Conservation (phyloP, 1,140 invertebrate genomes). For the Eulimnadia texana region DNA sequence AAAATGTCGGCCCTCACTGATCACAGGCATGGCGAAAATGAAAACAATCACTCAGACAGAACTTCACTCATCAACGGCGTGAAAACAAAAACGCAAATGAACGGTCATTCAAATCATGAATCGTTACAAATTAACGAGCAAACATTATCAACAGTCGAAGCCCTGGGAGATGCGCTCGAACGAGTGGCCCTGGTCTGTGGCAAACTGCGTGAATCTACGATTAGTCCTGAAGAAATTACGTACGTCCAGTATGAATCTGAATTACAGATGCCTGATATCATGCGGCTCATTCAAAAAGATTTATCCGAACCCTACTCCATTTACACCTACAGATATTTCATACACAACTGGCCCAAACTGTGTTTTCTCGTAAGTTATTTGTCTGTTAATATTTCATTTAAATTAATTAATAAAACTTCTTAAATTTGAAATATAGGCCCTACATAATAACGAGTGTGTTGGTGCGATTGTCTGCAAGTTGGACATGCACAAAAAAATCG, state of each 20-base stretch:
- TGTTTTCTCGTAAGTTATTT: conserved; percentile 74
- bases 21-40: no score
- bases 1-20: no score
- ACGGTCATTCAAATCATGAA: no score
- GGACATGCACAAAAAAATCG: conserved; percentile 82
- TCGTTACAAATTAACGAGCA: background rate
- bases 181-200: background rate
- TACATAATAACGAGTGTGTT: conserved; percentile 70
- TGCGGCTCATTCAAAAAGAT: conserved; percentile 96
- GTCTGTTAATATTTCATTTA: conserved; percentile 2
- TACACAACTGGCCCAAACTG: conserved; percentile 98
- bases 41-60: no score
- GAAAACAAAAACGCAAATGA: no score
- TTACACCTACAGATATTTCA: conserved; percentile 99
- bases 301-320: conserved; percentile 99
- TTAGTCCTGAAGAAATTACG: background rate
- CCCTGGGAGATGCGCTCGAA: background rate
- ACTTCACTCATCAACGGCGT: no score
- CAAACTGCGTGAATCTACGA: background rate
- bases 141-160: background rate
- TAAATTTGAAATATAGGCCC: conserved; percentile 38
- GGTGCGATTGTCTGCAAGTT: conserved; percentile 97
- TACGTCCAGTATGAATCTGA: conserved; percentile 75
- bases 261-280: conserved; percentile 87
- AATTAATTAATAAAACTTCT: background rate